These are phyloP conservation scores for Barbus barbus DNA, from an alignment of 2,113 vertebrate genomes.

Conservation along the genomic window DNA sequence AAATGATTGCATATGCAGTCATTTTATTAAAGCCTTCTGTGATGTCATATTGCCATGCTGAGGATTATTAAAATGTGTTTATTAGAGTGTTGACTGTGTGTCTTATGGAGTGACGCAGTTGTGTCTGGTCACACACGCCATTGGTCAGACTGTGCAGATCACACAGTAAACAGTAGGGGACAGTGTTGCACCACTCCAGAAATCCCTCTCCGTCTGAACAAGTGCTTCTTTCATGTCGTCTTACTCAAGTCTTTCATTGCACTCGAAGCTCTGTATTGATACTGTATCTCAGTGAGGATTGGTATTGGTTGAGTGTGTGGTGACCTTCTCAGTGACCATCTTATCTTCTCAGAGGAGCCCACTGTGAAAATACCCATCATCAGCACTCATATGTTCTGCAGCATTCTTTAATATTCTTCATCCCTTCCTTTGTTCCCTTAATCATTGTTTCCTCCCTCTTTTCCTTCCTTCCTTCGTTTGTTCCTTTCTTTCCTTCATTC, in stretches of 20 bases:
- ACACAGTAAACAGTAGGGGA: slow-evolving; percentile 51
- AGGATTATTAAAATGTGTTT: background rate
- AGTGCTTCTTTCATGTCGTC: background rate
- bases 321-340: background rate
- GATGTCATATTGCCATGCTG: background rate
- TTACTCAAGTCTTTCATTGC: background rate
- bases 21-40: background rate
- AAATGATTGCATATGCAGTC: background rate
- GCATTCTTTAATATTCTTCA: background rate
- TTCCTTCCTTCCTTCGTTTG: slow-evolving; percentile 67
- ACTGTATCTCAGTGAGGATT: background rate
- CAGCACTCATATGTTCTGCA: background rate
- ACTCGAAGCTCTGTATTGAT: slow-evolving; percentile 17
- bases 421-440: slow-evolving; percentile 6
- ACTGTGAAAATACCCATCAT: background rate
- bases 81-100: background rate
- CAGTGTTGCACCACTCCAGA: slow-evolving; percentile 48
- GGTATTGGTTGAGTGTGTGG: background rate
- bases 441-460: slow-evolving; percentile 55
- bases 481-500: background rate
- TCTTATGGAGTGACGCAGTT: background rate
- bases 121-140: background rate
- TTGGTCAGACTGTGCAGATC: background rate
- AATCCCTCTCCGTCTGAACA: background rate
- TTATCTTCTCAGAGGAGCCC: background rate